Evolutionary conservation across 2,797 vertebrate genomes (phyloP).

Genomic region (Helostoma temminkii): DNA sequence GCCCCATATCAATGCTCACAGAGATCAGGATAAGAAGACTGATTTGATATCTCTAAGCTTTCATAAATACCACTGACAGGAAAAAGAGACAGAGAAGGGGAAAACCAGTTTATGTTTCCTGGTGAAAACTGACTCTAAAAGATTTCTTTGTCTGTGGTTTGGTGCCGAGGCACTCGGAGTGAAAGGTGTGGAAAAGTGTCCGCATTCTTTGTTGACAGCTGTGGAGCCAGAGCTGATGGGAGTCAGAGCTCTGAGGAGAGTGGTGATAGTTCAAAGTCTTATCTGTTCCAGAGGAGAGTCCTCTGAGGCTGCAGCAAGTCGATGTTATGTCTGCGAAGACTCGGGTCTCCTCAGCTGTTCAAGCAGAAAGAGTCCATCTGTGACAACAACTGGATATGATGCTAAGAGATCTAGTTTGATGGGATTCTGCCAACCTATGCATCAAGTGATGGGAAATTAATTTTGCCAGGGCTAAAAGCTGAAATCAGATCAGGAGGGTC

Average conservation of each 20-base stretch:
- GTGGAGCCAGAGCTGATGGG: slow-evolving; percentile 58
- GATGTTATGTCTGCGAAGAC: slow-evolving; percentile 29
- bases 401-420: slow-evolving; percentile 36
- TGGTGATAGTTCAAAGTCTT: slow-evolving; percentile 57
- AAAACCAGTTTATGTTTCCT: slow-evolving; percentile 61
- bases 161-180: slow-evolving; percentile 49
- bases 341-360: slow-evolving; percentile 37
- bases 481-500: slow-evolving; percentile 17
- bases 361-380: slow-evolving; percentile 58
- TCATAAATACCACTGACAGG: slow-evolving; percentile 42
- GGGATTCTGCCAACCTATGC: slow-evolving; percentile 32
- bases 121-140: slow-evolving; percentile 61
- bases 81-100: slow-evolving; percentile 26
- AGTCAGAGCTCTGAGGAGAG: slow-evolving; percentile 44
- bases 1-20: slow-evolving; percentile 37
- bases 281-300: slow-evolving; percentile 54
- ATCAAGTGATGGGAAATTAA: slow-evolving; percentile 29
- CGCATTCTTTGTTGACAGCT: slow-evolving; percentile 71
- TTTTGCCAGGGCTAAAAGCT: slow-evolving; percentile 25
- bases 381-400: slow-evolving; percentile 43
- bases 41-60: slow-evolving; percentile 61
- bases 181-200: slow-evolving; percentile 75
- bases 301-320: slow-evolving; percentile 44
- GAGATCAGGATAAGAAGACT: slow-evolving; percentile 65
- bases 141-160: slow-evolving; percentile 55